These are phyloP conservation scores for Gnathonemus echidnorhynchus DNA, from an alignment of 2,113 vertebrate genomes.

Conservation along the genomic window DNA sequence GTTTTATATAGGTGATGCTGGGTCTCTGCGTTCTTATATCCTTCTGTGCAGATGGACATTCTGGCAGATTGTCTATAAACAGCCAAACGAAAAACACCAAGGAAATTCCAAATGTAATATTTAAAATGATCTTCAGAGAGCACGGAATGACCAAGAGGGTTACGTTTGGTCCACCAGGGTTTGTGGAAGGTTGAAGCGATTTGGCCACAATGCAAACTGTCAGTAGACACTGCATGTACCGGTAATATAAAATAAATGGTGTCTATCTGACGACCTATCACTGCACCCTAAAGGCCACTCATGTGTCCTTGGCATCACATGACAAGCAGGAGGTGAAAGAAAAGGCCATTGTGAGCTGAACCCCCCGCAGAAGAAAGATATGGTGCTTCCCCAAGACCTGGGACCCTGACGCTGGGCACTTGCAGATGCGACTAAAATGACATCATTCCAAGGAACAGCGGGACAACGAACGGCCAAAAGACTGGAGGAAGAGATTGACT, in stretches of 20 bases:
- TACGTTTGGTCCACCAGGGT: neutral
- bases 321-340: constrained; percentile 35
- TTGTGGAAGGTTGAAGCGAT: neutral
- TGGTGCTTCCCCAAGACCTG: neutral
- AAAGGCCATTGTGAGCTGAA: constrained; percentile 42
- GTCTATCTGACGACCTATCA: constrained; percentile 35
- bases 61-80: neutral
- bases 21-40: neutral
- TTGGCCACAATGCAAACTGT: neutral
- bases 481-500: neutral
- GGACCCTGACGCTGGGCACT: neutral
- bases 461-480: too few relatives aligned
- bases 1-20: neutral
- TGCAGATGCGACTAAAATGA: neutral
- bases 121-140: neutral
- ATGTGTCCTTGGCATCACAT: constrained; percentile 45
- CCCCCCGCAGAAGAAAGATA: constrained; percentile 5
- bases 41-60: neutral
- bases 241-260: neutral
- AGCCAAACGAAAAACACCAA: neutral
- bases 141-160: neutral
- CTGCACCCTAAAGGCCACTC: constrained; percentile 35
- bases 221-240: neutral
- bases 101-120: neutral
- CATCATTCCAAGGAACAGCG: neutral